Percentiles rank a stretch among this genome's conserved stretches.
phyloP scores from a whole-genome alignment of 2,888 invertebrate genomes.

The Trissoscelio sp. region DNA sequence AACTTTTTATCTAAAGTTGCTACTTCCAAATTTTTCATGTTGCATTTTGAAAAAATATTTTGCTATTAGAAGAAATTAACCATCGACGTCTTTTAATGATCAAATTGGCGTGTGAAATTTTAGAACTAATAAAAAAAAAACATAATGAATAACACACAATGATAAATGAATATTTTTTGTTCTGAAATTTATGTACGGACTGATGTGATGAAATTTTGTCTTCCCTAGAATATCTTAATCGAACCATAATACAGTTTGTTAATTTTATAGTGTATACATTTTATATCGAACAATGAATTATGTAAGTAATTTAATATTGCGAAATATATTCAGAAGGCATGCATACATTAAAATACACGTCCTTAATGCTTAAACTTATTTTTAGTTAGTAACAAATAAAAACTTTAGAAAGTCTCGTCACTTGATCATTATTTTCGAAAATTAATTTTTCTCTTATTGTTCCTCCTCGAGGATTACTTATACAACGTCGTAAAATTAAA shows the following conservation, averaged over 20 bases:
- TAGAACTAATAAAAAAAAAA: conserved; percentile 10
- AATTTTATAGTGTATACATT: conserved; percentile 6
- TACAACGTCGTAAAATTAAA: conserved; percentile 35
- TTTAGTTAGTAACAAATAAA: conserved; percentile 5
- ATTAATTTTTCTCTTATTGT: conserved; percentile 40
- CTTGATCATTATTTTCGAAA: conserved; percentile 13
- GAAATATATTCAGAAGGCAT: neutral
- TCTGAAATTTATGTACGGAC: conserved; percentile 6
- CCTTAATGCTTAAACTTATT: neutral
- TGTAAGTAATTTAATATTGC: conserved; percentile 7
- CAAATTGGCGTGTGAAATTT: conserved; percentile 49
- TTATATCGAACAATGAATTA: conserved; percentile 26
- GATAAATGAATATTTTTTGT: neutral
- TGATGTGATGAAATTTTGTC: conserved; percentile 12
- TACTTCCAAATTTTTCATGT: too few species aligned
- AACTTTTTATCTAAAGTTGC: too few species aligned
- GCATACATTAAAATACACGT: neutral
- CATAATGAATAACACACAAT: neutral
- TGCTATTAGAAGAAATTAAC: too few species aligned
- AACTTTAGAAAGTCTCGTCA: conserved; percentile 19
- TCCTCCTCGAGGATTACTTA: conserved; percentile 6
- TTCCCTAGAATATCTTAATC: conserved; percentile 12
- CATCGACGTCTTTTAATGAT: conserved; percentile 4
- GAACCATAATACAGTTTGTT: neutral
- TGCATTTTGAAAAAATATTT: too few species aligned